phyloP scores from a whole-genome alignment of 2,113 vertebrate genomes.

The Tonatia bakeri region DNA sequence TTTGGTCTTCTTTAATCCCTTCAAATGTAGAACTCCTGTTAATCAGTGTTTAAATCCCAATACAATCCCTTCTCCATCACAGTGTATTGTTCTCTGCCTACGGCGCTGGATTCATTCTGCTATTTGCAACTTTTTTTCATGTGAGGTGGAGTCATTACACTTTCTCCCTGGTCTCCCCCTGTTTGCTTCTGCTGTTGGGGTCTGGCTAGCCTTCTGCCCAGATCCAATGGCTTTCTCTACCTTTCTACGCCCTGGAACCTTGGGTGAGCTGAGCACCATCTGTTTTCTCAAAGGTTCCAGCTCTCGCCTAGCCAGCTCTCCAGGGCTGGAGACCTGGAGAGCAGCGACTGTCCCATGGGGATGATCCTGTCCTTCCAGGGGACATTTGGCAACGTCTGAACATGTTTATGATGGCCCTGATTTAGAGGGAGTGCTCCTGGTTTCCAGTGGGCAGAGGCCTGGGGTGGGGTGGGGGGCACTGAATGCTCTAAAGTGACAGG shows the following conservation, averaged over 20 bases:
- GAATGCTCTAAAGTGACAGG: rapidly evolving
- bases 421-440: not conserved
- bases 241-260: not conserved
- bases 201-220: not conserved
- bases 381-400: not conserved
- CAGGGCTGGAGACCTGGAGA: not conserved
- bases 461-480: not conserved
- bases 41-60: not conserved
- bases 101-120: not conserved
- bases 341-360: not conserved
- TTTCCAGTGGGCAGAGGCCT: not conserved
- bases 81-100: not conserved
- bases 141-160: too few species aligned
- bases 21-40: not conserved
- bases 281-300: not conserved
- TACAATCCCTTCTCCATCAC: not conserved
- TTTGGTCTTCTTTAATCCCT: not conserved
- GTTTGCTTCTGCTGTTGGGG: not conserved
- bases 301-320: not conserved
- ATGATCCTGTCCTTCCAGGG: not conserved
- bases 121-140: not conserved
- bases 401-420: not conserved
- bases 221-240: not conserved
- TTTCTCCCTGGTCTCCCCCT: not conserved
- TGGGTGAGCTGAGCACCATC: not conserved